Base-by-base conservation (phyloP, 2,888 invertebrate genomes). In the Lasioglossum pauxillum region DNA sequence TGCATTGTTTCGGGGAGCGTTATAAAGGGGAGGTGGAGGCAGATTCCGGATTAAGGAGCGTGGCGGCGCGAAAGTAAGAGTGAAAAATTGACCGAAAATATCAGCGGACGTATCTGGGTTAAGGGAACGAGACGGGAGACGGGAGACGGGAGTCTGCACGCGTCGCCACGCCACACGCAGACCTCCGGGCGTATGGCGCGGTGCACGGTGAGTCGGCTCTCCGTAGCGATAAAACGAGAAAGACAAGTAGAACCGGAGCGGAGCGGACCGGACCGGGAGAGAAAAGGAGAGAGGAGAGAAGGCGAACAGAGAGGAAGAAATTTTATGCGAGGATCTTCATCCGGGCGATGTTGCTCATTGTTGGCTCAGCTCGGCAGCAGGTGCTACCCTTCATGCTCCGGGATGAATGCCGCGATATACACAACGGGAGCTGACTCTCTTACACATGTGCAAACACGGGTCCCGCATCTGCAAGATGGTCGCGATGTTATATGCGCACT, bases 391-490 rank as follows among this genome's bases (percentile, higher is more conserved):
- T 84, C 85, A 85, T 85, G 84, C 80, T 78, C 35, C 87, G 78
- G 85, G 90, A 90, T 90, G 90, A 90, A 81, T 87, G 82, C 85
- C 82, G 74, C 80, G 87, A 80, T 80, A 83, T 79, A 83, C 75
- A 83, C 82, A 76, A 83, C 82, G 80, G 85, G 90, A 90, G 83
- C 89, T 85, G 85, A 85, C 87, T 90, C 89, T 89, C 89, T 87
- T 84, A 84, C 87, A 89, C 90, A 83, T 74, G 71, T 83, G 75
- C 80, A 86, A 78, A 87, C 86, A 85, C 85, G 69, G 79, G 83
- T 90, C 90, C 84, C 84, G 84, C 89, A 90, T 90, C 90, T 90
- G 90, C 90, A 90, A 90, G 90, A 90, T 90, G 90, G 69, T 83
- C 85, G 85, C 86, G 83, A 84, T 60, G 78, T 74, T 88, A 78